A percentile compares a stretch with the other conserved stretches of the same genome.
These are phyloP conservation scores for Chamaedrilus cognettii DNA, from an alignment of 2,888 invertebrate genomes.

Conservation along the genomic window DNA sequence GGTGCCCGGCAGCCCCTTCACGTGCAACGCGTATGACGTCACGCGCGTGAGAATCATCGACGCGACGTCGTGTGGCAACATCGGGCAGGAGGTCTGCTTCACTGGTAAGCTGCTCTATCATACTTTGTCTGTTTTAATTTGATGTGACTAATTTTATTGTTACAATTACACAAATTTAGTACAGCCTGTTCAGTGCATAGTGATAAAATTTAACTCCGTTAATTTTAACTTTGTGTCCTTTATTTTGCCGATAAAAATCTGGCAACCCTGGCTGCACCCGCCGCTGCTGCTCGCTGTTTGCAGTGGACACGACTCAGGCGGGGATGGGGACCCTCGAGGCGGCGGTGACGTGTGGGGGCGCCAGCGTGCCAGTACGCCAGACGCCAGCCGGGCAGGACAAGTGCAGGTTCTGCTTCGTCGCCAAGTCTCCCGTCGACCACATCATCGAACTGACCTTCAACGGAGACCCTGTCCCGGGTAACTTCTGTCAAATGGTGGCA, in stretches of 20 bases:
- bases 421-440: constrained; percentile 83
- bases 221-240: no score
- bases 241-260: no score
- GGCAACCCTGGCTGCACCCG: no score
- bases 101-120: constrained; percentile 41
- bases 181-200: neutral
- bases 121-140: no score
- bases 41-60: constrained; percentile 73
- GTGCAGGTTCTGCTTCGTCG: constrained; percentile 75
- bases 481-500: no score
- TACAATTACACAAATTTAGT: neutral
- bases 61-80: constrained; percentile 43
- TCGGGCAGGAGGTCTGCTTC: constrained; percentile 45
- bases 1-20: constrained; percentile 89
- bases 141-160: no score
- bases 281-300: no score
- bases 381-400: constrained; percentile 6
- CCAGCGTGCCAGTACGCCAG: constrained; percentile 10
- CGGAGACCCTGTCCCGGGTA: constrained; percentile 61
- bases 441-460: constrained; percentile 80
- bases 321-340: constrained; percentile 75
- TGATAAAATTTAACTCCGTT: no score
- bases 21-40: constrained; percentile 93
- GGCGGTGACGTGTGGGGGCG: constrained; percentile 58
- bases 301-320: constrained; percentile 92